phyloP scores from a whole-genome alignment of 2,113 vertebrate genomes.

The Pelvicachromis taeniatus region DNA sequence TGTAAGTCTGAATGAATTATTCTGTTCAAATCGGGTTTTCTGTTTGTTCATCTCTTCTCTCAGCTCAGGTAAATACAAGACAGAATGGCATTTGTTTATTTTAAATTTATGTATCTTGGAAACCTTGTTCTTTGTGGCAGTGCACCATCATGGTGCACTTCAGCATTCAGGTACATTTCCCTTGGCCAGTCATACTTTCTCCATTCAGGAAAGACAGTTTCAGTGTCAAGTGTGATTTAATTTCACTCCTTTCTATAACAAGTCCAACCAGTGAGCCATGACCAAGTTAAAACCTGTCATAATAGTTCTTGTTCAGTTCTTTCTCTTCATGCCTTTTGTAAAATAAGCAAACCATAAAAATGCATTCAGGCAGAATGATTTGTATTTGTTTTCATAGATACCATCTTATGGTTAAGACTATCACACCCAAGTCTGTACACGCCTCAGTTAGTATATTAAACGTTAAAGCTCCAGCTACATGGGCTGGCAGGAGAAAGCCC shows the following conservation, averaged over 20 bases:
- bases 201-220: neutral
- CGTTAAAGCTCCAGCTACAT: neutral
- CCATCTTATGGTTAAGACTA: neutral
- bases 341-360: neutral
- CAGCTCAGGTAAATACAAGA: neutral
- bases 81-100: neutral
- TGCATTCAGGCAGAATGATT: neutral
- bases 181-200: neutral
- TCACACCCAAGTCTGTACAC: neutral
- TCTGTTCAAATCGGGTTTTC: neutral
- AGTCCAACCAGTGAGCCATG: neutral
- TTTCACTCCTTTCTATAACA: neutral
- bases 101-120: neutral
- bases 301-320: neutral
- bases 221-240: neutral
- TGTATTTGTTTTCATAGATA: neutral
- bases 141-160: neutral
- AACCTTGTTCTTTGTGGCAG: neutral
- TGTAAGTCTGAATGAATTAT: neutral
- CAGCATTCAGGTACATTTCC: neutral
- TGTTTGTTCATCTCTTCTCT: neutral
- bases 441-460: neutral
- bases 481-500: neutral
- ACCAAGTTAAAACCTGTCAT: neutral
- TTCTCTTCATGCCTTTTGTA: neutral